Base-by-base conservation (phyloP, 2,797 vertebrate species). In the Coccyzus lansbergi region DNA sequence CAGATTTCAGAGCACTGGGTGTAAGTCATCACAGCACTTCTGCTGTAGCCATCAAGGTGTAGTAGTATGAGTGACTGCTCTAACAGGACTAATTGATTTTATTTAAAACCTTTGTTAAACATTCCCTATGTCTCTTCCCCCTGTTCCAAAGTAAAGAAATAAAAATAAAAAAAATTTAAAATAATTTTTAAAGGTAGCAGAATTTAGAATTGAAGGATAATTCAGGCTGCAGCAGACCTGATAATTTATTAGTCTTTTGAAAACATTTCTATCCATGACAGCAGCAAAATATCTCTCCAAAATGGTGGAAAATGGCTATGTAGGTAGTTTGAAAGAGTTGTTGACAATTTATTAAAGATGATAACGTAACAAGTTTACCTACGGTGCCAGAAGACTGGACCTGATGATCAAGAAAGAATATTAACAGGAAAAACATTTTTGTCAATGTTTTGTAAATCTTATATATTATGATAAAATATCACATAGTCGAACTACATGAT, bases 251-350 rank as follows among this genome's bases (percentile, higher is more conserved):
- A n/a, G 2, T 6, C 25, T 60, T 88, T 75, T 44, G 34, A 58
- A 81, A 78, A 58, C 2, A 15, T 33, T 56, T 64, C 19, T 18
- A 38, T 17, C 15, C 48, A 49, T 40, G 10, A 80, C 1, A 65
- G 9, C 16, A 71, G 48, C 15, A 28, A 82, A 82, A 48, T 11
- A 75, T 29, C 3, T 26, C 34, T 48, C 9, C 5, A 58, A 90
- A 90, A 53, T 22, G 7, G 2, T 33, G 4, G 7, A 0, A 62
- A 69, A 76, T 31, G 2, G 3, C 4, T 64, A 48, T 13, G 58
- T 65, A 72, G 13, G 2, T 33, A 25, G 28, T 70, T 53, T 63
- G 7, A 81, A 59, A 58, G 24, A 5, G 2, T 16, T 36, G 6
- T 21, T 56, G 15, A 56, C 20, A 4, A 48, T 49, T 74, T 88